Evolutionary conservation across 2,888 invertebrate genomes (phyloP).

Genomic region (Parelbella ahira): DNA sequence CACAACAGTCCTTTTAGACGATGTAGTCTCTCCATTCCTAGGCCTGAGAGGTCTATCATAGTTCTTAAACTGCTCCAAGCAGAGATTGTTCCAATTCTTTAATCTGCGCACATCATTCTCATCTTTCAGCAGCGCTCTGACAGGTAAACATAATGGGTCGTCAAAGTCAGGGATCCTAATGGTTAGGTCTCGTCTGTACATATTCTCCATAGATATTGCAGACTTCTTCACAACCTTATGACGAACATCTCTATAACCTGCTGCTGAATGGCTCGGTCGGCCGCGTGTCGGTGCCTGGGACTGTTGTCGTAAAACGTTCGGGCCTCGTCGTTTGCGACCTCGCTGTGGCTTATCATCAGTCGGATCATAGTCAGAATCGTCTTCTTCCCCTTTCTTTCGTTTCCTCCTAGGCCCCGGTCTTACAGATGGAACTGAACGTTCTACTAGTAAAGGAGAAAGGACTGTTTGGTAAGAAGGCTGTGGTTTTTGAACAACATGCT

Average conservation of each 20-base stretch:
- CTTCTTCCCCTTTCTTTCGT: conserved; percentile 41
- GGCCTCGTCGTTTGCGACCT: conserved; percentile 19
- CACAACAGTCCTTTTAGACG: conserved; percentile 52
- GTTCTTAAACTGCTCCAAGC: conserved; percentile 57
- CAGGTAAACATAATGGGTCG: conserved; percentile 65
- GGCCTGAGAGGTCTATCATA: conserved; percentile 46
- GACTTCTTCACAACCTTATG: not conserved
- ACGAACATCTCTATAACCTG: too few relatives aligned
- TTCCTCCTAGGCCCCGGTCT: conserved; percentile 29
- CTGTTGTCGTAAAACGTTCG: not conserved
- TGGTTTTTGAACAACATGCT: conserved; percentile 25
- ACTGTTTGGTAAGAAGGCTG: too few relatives aligned
- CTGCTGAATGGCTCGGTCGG: too few relatives aligned
- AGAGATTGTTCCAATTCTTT: conserved; percentile 62
- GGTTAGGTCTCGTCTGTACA: conserved; percentile 35
- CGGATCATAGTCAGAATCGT: conserved; percentile 66
- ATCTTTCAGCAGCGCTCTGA: conserved; percentile 46
- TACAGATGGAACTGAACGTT: conserved; percentile 31
- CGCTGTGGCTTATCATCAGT: conserved; percentile 39
- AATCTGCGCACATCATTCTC: conserved; percentile 46
- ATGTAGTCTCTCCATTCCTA: conserved; percentile 42
- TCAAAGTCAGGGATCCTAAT: conserved; percentile 64
- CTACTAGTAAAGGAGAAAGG: conserved; percentile 39
- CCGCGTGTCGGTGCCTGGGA: not conserved
- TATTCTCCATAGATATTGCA: not conserved